These are phyloP conservation scores for Lissocephala sabroskyi DNA, from an alignment of 2,888 invertebrate genomes.

Conservation along the genomic window DNA sequence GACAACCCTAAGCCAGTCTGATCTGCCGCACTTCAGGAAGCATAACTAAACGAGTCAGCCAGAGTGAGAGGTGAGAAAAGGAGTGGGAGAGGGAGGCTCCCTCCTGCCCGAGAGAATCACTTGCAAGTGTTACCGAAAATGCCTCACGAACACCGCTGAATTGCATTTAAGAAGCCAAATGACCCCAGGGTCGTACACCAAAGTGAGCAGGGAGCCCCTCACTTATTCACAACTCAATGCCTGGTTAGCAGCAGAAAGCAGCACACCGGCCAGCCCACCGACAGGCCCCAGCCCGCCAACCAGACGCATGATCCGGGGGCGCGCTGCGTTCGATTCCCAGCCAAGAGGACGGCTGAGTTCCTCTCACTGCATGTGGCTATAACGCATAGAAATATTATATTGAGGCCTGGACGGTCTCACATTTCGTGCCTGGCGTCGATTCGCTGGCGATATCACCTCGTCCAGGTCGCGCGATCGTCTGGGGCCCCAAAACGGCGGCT, in stretches of 20 bases:
- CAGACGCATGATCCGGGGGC: conserved; percentile 14
- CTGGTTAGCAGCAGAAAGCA: conserved; percentile 31
- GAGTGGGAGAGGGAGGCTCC: no score
- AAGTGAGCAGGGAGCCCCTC: conserved; percentile 8
- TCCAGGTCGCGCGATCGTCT: conserved; percentile 23
- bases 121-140: conserved; percentile 60
- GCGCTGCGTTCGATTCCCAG: conserved; percentile 10
- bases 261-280: conserved; percentile 5
- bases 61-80: conserved; percentile 17
- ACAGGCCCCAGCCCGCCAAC: not conserved
- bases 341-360: conserved; percentile 42
- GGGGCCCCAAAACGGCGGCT: conserved; percentile 38
- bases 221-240: conserved; percentile 58
- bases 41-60: conserved; percentile 12
- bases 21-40: conserved; percentile 28
- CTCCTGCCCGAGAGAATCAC: conserved; percentile 32
- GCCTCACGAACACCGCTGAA: conserved; percentile 53
- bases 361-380: conserved; percentile 16
- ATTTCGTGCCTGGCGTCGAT: conserved; percentile 56
- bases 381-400: conserved; percentile 64
- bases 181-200: conserved; percentile 44
- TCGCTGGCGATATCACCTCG: conserved; percentile 35
- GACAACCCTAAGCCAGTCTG: no score
- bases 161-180: conserved; percentile 67
- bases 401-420: conserved; percentile 25